phyloP scores from a whole-genome alignment of 2,888 invertebrate genomes.

The Drosophila colorata region DNA sequence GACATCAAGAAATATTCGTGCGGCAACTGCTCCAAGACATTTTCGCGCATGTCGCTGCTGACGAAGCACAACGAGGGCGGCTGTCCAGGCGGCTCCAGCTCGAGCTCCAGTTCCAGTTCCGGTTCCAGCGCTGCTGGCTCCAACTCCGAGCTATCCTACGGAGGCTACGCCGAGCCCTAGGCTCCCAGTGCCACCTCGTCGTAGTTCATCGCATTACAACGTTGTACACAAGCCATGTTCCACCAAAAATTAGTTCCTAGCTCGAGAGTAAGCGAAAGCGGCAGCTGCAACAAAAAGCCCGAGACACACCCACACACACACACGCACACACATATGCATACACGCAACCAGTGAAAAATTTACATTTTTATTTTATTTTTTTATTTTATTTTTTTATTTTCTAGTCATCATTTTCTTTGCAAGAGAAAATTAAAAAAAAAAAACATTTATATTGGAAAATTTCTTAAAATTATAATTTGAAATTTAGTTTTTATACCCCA shows the following conservation, averaged over 20 bases:
- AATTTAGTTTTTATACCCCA: conserved; percentile 32
- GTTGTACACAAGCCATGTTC: conserved; percentile 76
- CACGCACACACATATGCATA: conserved; percentile 28
- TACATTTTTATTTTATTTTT: conserved; percentile 30
- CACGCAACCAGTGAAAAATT: conserved; percentile 47
- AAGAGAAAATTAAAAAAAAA: conserved; percentile 63
- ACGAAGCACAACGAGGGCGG: conserved; percentile 97
- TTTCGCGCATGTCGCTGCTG: conserved; percentile 97
- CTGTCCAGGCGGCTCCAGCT: conserved; percentile 87
- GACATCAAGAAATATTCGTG: conserved; percentile 99
- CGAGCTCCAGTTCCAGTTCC: conserved; percentile 39
- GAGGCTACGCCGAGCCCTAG: conserved; percentile 76
- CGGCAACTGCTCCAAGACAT: conserved; percentile 96
- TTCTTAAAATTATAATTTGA: conserved; percentile 7
- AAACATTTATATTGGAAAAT: conserved; percentile 17
- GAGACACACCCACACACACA: conserved; percentile 32
- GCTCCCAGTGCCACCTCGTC: conserved; percentile 19
- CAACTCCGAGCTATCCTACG: conserved; percentile 64
- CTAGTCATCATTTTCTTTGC: conserved; percentile 81
- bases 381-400: conserved; percentile 61
- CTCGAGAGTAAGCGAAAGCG: conserved; percentile 61
- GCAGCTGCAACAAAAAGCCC: conserved; percentile 54
- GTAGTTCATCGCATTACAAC: conserved; percentile 15
- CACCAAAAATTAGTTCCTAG: conserved; percentile 86
- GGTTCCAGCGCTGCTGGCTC: conserved; percentile 38